Evolutionary conservation across 2,888 invertebrate species (phyloP).

Genomic region (Drosophila peninsularis): DNA sequence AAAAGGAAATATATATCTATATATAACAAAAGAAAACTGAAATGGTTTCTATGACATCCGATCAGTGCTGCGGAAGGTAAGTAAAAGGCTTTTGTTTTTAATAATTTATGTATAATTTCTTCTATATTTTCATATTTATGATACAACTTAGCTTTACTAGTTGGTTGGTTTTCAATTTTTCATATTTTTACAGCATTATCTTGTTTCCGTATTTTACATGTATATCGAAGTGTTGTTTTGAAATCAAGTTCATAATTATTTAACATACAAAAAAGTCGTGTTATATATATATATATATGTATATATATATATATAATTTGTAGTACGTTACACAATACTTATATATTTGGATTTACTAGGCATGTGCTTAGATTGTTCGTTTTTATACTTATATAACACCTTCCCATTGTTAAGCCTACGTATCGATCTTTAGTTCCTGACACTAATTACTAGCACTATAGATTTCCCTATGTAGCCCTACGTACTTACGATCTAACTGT

Average conservation of each 20-base stretch:
- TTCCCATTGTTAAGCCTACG: conserved; percentile 11
- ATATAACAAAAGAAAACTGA: conserved; percentile 14
- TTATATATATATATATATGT: conserved; percentile 3
- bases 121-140: conserved; percentile 81
- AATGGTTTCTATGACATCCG: not conserved
- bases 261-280: conserved; percentile 51
- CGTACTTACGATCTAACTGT: conserved; percentile 38
- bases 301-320: conserved; percentile 5
- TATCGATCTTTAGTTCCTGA: conserved; percentile 28
- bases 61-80: not conserved
- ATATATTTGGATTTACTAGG: conserved; percentile 60
- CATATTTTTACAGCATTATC: conserved; percentile 45
- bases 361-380: conserved; percentile 51
- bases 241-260: conserved; percentile 53
- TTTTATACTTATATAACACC: conserved; percentile 25
- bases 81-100: conserved; percentile 46
- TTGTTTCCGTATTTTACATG: conserved; percentile 53
- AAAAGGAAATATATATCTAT: conserved; percentile 33
- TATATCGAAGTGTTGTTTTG: conserved; percentile 37
- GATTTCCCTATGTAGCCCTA: conserved; percentile 60
- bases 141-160: conserved; percentile 73
- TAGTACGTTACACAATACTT: conserved; percentile 47
- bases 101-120: conserved; percentile 78
- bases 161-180: conserved; percentile 46
- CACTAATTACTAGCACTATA: conserved; percentile 33